Evolutionary conservation across 2,113 vertebrate species (phyloP), one percentile per base, ranked within the genome.

Genomic region (Chascanopsetta lugubris): DNA sequence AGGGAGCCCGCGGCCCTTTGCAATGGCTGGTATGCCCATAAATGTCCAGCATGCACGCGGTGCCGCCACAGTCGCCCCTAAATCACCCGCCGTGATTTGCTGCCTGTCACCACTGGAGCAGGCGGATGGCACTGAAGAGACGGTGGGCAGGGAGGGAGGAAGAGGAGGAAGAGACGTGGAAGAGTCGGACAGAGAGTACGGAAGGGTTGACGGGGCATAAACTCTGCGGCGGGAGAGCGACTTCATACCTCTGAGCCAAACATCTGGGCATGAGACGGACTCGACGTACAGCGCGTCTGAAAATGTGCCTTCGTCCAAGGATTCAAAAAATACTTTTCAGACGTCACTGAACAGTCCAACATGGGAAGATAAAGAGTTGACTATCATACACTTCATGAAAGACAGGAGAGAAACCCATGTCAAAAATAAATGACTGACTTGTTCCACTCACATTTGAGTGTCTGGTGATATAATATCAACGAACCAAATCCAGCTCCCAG

Each of bases 21-120:
- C 7, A 13, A 80, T 62, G 61, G 70, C 29, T 75, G 84, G 80
- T 86, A 86, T 85, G 83, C 80, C 65, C 73, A 85, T 86, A 86
- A 88, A 86, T 32, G 73, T 76, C 72, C 15, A 5, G 75, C 43
- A 32, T 61, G 49, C 53, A 17, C 49, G 6, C 50, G 43, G 55
- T 24, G 55, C 78, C 49, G 75, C 58, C 51, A 29, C 60, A 73
- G 81, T 34, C 48, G 0, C 65, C 17, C n/a, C 17, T 78, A 76
- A 83, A 86, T 85, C 77, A 82, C 3, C 48, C 17, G 1, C 25
- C 20, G 8, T 42, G 61, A 65, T 74, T 74, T 85, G 62, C 65
- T 51, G 61, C 62, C 47, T n/a, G 22, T 59, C 71, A 47, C 53
- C 69, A 64, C 61, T 26, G 2, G 25, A 21, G 9, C 20, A 34